Percentiles rank a stretch among this genome's conserved stretches.
These are phyloP conservation scores for Neoseiulus cucumeris DNA, from an alignment of 1,140 invertebrate species.

Conservation along the genomic window DNA sequence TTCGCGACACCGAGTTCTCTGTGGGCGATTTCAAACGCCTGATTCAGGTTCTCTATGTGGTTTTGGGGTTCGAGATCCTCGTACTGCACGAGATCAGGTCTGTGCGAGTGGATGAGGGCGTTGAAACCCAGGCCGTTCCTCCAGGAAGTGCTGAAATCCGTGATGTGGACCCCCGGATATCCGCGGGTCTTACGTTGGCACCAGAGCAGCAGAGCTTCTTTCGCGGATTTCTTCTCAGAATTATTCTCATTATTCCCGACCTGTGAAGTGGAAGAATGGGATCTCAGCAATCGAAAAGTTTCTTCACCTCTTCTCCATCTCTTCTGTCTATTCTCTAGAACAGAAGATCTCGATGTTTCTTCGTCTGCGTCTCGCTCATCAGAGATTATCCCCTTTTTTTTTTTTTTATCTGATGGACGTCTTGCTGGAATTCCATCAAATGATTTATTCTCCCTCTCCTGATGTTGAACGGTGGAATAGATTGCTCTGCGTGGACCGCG, in stretches of 20 bases:
- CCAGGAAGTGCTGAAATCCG: constrained; percentile 60
- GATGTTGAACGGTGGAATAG: too few species aligned
- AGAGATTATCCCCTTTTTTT: too few species aligned
- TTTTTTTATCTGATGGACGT: too few species aligned
- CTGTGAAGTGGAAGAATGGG: constrained; percentile 15
- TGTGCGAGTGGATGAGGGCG: constrained; percentile 83
- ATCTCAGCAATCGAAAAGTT: too few species aligned
- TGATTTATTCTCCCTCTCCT: too few species aligned
- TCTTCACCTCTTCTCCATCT: too few species aligned
- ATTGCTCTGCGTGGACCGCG: too few species aligned
- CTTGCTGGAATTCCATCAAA: too few species aligned
- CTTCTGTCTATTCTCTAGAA: too few species aligned
- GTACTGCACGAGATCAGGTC: constrained; percentile 79
- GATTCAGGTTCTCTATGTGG: constrained; percentile 79
- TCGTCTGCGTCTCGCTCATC: too few species aligned
- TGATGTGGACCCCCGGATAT: constrained; percentile 25
- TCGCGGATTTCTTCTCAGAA: constrained; percentile 94
- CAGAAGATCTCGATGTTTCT: too few species aligned
- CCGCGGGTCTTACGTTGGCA: constrained; percentile 89
- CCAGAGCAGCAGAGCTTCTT: constrained; percentile 93
- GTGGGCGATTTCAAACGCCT: constrained; percentile 83
- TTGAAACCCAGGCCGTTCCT: constrained; percentile 84
- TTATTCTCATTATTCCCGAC: constrained; percentile 92
- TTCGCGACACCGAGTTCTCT: constrained; percentile 65
- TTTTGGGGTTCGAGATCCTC: constrained; percentile 45